Base-by-base conservation (phyloP, 2,888 invertebrate species). In the Caenorhabditis sp. region DNA sequence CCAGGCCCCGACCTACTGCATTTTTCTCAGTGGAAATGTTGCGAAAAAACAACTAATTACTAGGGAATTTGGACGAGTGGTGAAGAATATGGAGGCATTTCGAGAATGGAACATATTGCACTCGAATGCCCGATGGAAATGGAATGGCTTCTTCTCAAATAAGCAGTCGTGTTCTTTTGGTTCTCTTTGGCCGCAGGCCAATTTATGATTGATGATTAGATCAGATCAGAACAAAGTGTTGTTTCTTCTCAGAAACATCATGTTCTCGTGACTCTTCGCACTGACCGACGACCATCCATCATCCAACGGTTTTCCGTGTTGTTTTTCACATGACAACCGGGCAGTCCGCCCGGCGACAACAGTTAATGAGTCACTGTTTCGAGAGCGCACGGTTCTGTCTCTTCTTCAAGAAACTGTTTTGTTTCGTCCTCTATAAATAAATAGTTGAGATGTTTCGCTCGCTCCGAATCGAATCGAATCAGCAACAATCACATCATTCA, bases 201-300 rank as follows among this genome's bases (percentile, higher is more conserved):
- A 40, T 40, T 69, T 58, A 24, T 70, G 70, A 70, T 70, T 70
- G 51, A 60, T 70, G 70, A 61, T 61, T 61, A 35, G 11, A 44
- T 58, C 50, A 51, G 26, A 26, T 24, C 18, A 13, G 22, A 13
- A 65, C 22, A n/a, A n/a, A n/a, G n/a, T n/a, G n/a, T n/a, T 22
- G 37, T 51, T 9, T 61, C 37, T 70, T 68, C 58, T 55, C 51
- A 61, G 24, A 28, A 13, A 50, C 62, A 62, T 26, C 32, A 22
- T 18, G 24, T 37, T 40, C 74, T 35, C 74, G 65, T 74, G 74
- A 74, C 47, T 40, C 37, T 15, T 55, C 56, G 65, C 65, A 60
- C 40, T 74, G 65, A 58, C 65, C 72, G 56, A 56, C 72, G 72
- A 74, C 60, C 74, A 74, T 74, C 74, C 65, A 74, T 74, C 74